These are phyloP conservation scores for Chymomyza fuscimana DNA, from an alignment of 2,888 invertebrate species.

Conservation along the genomic window DNA sequence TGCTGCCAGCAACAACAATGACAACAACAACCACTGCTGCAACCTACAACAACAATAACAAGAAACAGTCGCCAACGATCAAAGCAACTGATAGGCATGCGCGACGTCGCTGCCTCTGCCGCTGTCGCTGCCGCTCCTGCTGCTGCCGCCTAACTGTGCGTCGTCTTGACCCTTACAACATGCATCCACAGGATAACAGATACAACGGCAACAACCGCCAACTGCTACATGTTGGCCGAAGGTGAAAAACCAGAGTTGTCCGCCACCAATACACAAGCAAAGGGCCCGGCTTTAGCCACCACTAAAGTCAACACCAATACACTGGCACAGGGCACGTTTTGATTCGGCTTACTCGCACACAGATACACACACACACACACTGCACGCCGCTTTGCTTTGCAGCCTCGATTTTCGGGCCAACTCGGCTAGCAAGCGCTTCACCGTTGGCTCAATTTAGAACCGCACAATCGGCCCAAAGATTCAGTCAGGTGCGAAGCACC, in stretches of 20 bases:
- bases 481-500: slow-evolving; percentile 81
- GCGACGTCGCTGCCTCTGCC: slow-evolving; percentile 20
- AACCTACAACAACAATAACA: slow-evolving; percentile 20
- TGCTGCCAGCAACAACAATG: slow-evolving; percentile 69
- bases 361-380: slow-evolving; percentile 21
- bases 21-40: slow-evolving; percentile 33
- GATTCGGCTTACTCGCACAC: slow-evolving; percentile 57
- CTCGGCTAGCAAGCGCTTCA: slow-evolving; percentile 57
- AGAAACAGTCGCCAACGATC: slow-evolving; percentile 55
- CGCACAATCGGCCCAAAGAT: slow-evolving; percentile 74
- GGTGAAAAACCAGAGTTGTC: slow-evolving; percentile 74
- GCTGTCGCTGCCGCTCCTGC: slow-evolving; percentile 47
- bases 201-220: slow-evolving; percentile 38
- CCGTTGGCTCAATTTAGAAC: slow-evolving; percentile 76
- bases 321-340: slow-evolving; percentile 62
- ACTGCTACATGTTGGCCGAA: slow-evolving; percentile 66
- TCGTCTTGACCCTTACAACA: slow-evolving; percentile 69
- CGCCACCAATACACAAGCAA: slow-evolving; percentile 43
- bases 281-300: slow-evolving; percentile 56
- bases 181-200: slow-evolving; percentile 45
- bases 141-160: slow-evolving; percentile 61
- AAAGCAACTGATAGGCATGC: slow-evolving; percentile 57
- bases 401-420: slow-evolving; percentile 60
- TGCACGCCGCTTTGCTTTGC: slow-evolving; percentile 52
- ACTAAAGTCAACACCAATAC: slow-evolving; percentile 60